A percentile compares a stretch with the other conserved stretches of the same genome.
Conservation (phyloP, 1,140 invertebrate species). For the Eciton burchellii region DNA sequence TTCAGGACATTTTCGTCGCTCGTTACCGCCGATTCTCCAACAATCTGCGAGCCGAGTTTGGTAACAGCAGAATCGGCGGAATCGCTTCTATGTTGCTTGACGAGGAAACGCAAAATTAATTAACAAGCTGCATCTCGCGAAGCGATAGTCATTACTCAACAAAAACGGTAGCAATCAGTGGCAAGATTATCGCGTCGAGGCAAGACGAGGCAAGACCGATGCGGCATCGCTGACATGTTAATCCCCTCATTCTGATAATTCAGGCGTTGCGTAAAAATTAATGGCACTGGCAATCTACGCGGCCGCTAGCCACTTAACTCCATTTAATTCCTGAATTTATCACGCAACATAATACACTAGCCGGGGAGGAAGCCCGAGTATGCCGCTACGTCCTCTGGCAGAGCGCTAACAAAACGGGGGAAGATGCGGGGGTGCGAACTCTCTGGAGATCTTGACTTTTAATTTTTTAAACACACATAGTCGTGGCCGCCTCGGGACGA, state of each 20-base stretch:
- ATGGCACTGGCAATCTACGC: not conserved
- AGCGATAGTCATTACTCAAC: no score
- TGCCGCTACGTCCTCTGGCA: constrained; percentile 16
- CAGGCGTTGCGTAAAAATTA: not conserved
- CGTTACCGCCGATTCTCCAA: not conserved
- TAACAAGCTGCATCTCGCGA: no score
- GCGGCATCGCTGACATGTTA: no score
- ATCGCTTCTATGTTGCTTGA: not conserved
- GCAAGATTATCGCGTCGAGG: not conserved
- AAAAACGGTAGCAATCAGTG: not conserved
- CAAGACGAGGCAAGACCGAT: not conserved
- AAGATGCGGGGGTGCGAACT: not conserved
- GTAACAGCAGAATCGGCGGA: no score
- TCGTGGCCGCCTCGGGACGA: constrained; percentile 13
- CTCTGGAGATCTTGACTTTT: constrained; percentile 47
- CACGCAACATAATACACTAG: constrained; percentile 28
- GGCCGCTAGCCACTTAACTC: not conserved
- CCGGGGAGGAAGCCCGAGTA: not conserved
- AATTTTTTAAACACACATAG: constrained; percentile 57
- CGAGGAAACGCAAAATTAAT: not conserved
- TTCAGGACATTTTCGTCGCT: not conserved
- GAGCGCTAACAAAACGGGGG: constrained; percentile 43
- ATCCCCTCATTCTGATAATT: constrained; percentile 1
- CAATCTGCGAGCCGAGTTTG: not conserved
- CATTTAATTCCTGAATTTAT: constrained; percentile 40